phyloP scores from a whole-genome alignment of 2,797 vertebrate genomes.

The Tachyglossus aculeatus region DNA sequence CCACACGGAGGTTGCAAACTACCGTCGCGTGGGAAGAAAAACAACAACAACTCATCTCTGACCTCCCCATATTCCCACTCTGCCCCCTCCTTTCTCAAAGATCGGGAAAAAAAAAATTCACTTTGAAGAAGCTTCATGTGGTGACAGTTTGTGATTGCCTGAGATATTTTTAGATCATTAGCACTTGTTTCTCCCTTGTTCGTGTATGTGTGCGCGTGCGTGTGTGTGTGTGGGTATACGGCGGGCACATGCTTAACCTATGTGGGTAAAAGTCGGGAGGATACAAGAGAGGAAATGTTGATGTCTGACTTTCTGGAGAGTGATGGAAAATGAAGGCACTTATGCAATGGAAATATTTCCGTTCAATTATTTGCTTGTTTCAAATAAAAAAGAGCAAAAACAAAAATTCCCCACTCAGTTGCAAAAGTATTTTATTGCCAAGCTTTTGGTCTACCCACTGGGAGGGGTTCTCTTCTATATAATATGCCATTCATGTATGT shows the following conservation, averaged over 20 bases:
- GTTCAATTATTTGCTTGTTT: constrained; percentile 33
- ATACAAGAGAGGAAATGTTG: constrained; percentile 54
- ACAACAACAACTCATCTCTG: constrained; percentile 15
- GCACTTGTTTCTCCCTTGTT: constrained; percentile 60
- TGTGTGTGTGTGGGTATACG: constrained; percentile 62
- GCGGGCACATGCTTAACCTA: constrained; percentile 58
- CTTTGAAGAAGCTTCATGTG: constrained; percentile 55
- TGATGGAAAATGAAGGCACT: constrained; percentile 35
- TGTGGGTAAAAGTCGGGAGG: constrained; percentile 47
- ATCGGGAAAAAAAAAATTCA: constrained; percentile 25
- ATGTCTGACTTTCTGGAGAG: constrained; percentile 60
- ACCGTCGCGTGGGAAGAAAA: constrained; percentile 60
- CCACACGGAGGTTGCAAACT: neutral
- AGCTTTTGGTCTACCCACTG: no score
- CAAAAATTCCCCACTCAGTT: neutral
- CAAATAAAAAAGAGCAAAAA: constrained; percentile 24
- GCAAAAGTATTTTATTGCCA: constrained; percentile 37
- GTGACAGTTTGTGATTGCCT: constrained; percentile 55
- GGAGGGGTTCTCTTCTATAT: constrained; percentile 55
- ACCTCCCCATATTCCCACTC: constrained; percentile 53
- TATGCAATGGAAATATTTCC: constrained; percentile 38
- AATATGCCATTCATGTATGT: constrained; percentile 38
- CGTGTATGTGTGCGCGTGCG: constrained; percentile 68
- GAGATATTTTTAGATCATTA: constrained; percentile 71
- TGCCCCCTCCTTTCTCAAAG: constrained; percentile 6